Percentiles rank a stretch among this genome's conserved stretches.
These are phyloP conservation scores for Drosophila parvula DNA, from an alignment of 1,140 invertebrate species.

Conservation along the genomic window DNA sequence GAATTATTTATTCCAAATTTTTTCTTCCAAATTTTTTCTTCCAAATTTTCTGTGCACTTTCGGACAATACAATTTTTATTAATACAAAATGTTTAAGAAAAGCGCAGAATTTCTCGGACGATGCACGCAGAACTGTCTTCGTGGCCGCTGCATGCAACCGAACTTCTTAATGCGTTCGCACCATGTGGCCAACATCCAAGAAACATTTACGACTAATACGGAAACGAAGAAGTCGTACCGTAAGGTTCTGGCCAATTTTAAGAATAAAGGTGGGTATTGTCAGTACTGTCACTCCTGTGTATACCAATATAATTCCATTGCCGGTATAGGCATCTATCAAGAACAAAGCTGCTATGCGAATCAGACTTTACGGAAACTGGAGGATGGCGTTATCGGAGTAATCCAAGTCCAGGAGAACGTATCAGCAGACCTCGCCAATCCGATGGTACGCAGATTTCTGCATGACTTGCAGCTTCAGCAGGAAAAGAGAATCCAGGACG, in stretches of 20 bases:
- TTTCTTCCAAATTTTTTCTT: background rate
- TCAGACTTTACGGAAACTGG: too few species aligned
- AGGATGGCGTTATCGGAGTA: background rate
- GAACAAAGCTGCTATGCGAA: too few species aligned
- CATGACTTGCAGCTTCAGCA: constrained; percentile 5
- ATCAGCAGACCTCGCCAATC: background rate
- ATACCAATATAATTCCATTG: background rate
- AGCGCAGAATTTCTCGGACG: background rate
- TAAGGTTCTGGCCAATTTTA: background rate
- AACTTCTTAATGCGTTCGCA: background rate
- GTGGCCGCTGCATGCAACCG: background rate
- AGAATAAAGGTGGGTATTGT: background rate
- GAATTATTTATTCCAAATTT: background rate
- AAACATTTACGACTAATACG: background rate
- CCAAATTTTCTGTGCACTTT: constrained; percentile 1
- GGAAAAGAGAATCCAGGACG: background rate
- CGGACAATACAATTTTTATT: background rate
- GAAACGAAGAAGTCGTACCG: background rate
- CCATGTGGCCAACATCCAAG: background rate
- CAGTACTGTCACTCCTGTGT: too few species aligned
- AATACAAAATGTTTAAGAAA: constrained; percentile 1
- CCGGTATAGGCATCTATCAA: background rate
- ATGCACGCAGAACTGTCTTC: background rate
- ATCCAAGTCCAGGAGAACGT: background rate
- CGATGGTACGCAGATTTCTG: background rate